A percentile compares a stretch with the other conserved stretches of the same genome.
Conservation (phyloP, 2,888 invertebrate species). For the Agriopis leucophaearia region DNA sequence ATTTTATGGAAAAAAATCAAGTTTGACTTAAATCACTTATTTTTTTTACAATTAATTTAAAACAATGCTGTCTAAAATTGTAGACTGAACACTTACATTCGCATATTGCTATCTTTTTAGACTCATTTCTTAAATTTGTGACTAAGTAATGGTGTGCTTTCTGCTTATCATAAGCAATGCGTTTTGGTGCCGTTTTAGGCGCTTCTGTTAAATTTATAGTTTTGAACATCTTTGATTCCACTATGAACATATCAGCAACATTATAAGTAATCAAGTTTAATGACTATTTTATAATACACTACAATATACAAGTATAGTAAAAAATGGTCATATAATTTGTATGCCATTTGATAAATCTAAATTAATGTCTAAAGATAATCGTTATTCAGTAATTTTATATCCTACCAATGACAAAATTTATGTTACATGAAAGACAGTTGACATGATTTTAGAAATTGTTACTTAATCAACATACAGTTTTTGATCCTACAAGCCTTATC, state of each 20-base stretch:
- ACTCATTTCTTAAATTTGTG: no score
- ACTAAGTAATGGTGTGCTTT: no score
- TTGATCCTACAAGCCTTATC: conserved; percentile 33
- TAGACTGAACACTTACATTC: no score
- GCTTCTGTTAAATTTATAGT: no score
- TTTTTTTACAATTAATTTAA: no score
- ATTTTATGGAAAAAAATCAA: no score
- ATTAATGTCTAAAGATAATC: conserved; percentile 78
- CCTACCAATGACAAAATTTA: conserved; percentile 53
- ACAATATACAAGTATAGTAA: conserved; percentile 66
- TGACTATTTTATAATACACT: conserved; percentile 53
- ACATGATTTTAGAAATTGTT: conserved; percentile 26
- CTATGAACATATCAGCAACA: conserved; percentile 49
- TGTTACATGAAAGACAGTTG: conserved; percentile 53
- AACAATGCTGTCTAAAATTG: no score
- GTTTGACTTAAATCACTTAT: no score
- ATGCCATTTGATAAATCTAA: conserved; percentile 65
- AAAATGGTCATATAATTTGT: conserved; percentile 67
- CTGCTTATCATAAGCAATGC: no score
- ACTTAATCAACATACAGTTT: conserved; percentile 32
- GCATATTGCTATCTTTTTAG: no score
- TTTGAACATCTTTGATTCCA: conserved; percentile 2
- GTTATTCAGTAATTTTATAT: conserved; percentile 49
- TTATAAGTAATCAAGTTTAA: conserved; percentile 46
- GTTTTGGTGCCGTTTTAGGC: no score